A percentile compares a stretch with the other conserved stretches of the same genome.
Evolutionary conservation across 2,113 vertebrate species (phyloP).

Genomic region (Anoura caudifer): DNA sequence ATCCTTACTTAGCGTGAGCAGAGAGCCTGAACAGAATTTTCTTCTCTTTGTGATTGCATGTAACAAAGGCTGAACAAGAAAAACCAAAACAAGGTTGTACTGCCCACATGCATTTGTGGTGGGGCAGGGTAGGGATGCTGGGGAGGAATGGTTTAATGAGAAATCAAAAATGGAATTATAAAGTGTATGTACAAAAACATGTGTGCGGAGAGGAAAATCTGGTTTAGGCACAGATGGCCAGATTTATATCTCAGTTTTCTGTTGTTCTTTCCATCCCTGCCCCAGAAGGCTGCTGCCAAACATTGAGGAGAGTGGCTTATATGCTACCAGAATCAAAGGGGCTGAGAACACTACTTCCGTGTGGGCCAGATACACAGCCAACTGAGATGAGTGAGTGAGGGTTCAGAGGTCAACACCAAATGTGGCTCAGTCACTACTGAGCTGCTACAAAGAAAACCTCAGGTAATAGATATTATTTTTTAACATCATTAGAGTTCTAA

Average conservation of each 20-base stretch:
- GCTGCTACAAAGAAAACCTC: not conserved
- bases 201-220: not conserved
- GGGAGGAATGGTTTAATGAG: not conserved
- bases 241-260: not conserved
- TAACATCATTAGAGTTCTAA: not conserved
- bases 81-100: not conserved
- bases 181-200: not conserved
- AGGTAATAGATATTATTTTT: not conserved
- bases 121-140: not conserved
- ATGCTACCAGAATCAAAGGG: not conserved
- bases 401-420: not conserved
- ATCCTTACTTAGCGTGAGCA: not conserved
- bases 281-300: not conserved
- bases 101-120: not conserved
- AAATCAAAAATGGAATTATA: not conserved
- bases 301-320: not conserved
- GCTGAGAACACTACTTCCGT: not conserved
- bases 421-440: not conserved
- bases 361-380: not conserved
- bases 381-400: not conserved
- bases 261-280: not conserved
- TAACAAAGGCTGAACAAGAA: slow-evolving; percentile 5
- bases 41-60: not conserved
- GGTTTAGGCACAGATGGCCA: not conserved
- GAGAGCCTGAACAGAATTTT: not conserved